Conservation (phyloP, 2,113 vertebrate genomes). For the Triplophysa tibetana region DNA sequence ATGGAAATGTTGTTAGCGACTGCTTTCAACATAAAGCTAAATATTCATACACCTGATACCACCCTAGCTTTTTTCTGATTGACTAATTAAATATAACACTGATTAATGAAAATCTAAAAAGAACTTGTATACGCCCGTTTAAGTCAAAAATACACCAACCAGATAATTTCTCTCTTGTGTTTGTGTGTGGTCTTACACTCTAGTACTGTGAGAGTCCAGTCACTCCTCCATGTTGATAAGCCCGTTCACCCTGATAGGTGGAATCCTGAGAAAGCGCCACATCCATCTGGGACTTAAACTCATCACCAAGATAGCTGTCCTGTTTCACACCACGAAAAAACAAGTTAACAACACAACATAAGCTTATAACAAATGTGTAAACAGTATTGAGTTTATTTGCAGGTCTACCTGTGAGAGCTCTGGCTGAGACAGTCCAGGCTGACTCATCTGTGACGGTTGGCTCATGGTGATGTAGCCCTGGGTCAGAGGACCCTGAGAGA, state of each 20-base stretch:
- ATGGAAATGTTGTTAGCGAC: too few species aligned
- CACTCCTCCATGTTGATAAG: slow-evolving; percentile 98
- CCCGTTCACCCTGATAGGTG: slow-evolving; percentile 98
- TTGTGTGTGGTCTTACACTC: slow-evolving; percentile 78
- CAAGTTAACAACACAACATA: background rate
- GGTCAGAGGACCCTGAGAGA: slow-evolving; percentile 96
- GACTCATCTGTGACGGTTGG: slow-evolving; percentile 99
- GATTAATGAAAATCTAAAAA: too few species aligned
- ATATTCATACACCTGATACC: too few species aligned
- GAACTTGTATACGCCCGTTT: too few species aligned
- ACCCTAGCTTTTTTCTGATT: too few species aligned
- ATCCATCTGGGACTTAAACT: slow-evolving; percentile 99
- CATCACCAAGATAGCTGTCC: slow-evolving; percentile 99
- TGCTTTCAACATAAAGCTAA: too few species aligned
- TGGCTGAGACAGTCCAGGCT: slow-evolving; percentile 95
- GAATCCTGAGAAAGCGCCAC: slow-evolving; percentile 99
- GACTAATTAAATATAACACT: too few species aligned
- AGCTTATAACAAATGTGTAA: background rate
- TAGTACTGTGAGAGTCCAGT: slow-evolving; percentile 99
- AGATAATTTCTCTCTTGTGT: too few species aligned
- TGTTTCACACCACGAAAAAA: slow-evolving; percentile 61
- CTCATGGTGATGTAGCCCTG: slow-evolving; percentile 99
- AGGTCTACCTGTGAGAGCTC: slow-evolving; percentile 90
- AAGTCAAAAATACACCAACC: too few species aligned
- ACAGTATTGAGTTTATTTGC: background rate